Evolutionary conservation across 2,113 vertebrate species (phyloP).

Genomic region (Eublepharis macularius): DNA sequence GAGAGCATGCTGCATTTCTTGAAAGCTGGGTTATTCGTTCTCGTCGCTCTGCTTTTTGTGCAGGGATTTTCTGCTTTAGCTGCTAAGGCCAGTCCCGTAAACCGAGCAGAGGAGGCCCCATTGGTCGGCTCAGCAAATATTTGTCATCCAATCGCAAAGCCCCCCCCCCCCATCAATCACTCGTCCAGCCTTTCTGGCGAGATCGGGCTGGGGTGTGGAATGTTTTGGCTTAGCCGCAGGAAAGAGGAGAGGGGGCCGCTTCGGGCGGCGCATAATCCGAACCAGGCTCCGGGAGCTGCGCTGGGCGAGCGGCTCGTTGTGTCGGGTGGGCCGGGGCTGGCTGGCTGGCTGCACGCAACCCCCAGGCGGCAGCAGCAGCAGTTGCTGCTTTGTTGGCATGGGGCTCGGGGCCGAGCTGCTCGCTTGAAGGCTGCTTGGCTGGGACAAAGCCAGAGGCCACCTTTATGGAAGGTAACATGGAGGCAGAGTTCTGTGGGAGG

Average conservation of each 20-base stretch:
- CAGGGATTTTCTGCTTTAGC: not conserved
- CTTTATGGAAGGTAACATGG: conserved; percentile 75
- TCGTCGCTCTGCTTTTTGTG: fast-evolving
- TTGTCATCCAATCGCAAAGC: conserved; percentile 32
- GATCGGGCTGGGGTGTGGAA: conserved; percentile 21
- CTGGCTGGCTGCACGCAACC: conserved; percentile 26
- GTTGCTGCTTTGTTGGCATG: conserved; percentile 36
- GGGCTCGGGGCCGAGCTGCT: conserved; percentile 25
- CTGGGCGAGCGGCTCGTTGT: too few relatives aligned
- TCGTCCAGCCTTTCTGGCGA: not conserved
- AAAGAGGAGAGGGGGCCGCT: not conserved
- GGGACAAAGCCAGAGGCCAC: conserved; percentile 76
- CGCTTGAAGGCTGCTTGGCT: conserved; percentile 44
- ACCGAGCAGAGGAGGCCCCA: not conserved
- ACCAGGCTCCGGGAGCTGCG: not conserved
- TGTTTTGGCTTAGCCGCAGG: conserved; percentile 31
- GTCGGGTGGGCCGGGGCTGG: not conserved
- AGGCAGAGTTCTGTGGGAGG: conserved; percentile 27
- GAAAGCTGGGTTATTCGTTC: not conserved
- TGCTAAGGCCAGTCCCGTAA: conserved; percentile 3
- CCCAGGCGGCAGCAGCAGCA: conserved; percentile 28
- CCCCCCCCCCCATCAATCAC: conserved; percentile 33
- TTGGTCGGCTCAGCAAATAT: conserved; percentile 42
- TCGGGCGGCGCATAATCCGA: not conserved
- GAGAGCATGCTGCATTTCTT: too few relatives aligned